phyloP scores from a whole-genome alignment of 2,797 vertebrate species.

The Notoglanidium macrostoma region DNA sequence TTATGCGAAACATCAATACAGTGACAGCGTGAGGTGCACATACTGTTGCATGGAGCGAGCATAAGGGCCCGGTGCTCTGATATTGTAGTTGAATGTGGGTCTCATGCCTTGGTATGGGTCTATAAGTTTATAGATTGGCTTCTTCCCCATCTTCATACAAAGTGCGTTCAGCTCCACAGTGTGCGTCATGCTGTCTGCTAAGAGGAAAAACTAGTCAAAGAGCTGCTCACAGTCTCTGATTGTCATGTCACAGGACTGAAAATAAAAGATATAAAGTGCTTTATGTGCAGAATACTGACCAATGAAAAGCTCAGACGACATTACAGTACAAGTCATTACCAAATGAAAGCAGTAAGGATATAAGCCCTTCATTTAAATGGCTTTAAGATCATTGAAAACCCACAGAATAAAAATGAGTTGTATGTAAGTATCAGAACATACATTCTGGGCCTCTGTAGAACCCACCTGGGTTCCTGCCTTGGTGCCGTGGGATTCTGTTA shows the following conservation, averaged over 20 bases:
- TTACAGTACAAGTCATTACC: not conserved
- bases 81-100: constrained; percentile 90
- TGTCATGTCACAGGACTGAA: not conserved
- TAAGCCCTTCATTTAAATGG: not conserved
- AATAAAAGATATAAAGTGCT: not conserved
- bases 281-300: not conserved
- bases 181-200: constrained; percentile 88
- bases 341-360: not conserved
- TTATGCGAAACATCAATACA: not conserved
- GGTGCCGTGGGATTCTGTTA: constrained; percentile 81
- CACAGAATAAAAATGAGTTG: not conserved
- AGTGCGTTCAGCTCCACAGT: constrained; percentile 94
- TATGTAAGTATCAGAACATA: constrained; percentile 30
- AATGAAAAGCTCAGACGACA: not conserved
- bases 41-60: constrained; percentile 82
- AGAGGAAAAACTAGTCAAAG: constrained; percentile 23
- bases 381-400: not conserved
- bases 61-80: constrained; percentile 81
- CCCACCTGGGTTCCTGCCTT: constrained; percentile 87
- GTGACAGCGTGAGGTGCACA: constrained; percentile 40
- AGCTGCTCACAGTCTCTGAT: not conserved
- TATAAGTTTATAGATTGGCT: constrained; percentile 93
- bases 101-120: constrained; percentile 93
- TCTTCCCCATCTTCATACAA: constrained; percentile 97
- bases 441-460: constrained; percentile 52